These are phyloP conservation scores for zebrafish (Danio rerio) DNA, from an alignment of 2,113 vertebrate species.

Conservation along the genomic window DNA sequence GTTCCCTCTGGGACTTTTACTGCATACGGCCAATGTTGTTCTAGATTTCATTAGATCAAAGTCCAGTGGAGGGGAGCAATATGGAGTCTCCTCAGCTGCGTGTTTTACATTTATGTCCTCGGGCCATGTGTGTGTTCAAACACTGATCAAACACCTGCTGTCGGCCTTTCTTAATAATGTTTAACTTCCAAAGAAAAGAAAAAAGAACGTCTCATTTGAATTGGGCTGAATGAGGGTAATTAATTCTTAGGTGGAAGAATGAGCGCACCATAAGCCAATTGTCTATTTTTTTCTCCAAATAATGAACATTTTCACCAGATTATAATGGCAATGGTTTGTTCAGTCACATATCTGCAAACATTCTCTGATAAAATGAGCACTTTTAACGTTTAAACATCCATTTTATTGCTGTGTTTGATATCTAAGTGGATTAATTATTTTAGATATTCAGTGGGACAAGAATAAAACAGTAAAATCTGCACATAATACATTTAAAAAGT, in stretches of 20 bases:
- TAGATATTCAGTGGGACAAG: not conserved
- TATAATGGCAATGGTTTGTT: not conserved
- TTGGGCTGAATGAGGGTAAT: not conserved
- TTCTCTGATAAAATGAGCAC: not conserved
- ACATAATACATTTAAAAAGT: not conserved
- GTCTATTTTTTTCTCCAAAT: not conserved
- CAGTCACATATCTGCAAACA: not conserved
- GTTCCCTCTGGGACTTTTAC: slow-evolving; percentile 19
- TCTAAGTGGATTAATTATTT: no score
- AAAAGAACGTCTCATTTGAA: not conserved
- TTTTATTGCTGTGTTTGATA: no score
- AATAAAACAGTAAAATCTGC: not conserved
- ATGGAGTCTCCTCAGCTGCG: slow-evolving; percentile 24
- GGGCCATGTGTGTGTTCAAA: slow-evolving; percentile 26
- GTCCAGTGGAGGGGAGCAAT: slow-evolving; percentile 15
- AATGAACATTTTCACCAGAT: not conserved
- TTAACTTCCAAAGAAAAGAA: not conserved
- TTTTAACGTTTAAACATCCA: no score
- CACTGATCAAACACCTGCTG: slow-evolving; percentile 36
- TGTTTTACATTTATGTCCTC: slow-evolving; percentile 26
- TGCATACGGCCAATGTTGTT: slow-evolving; percentile 28
- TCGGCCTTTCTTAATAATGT: slow-evolving; percentile 11
- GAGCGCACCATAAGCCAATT: not conserved
- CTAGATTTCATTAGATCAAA: slow-evolving; percentile 36
- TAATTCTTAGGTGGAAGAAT: not conserved